Evolutionary conservation across 2,113 vertebrate genomes (phyloP).

Genomic region (Hiodon alosoides): DNA sequence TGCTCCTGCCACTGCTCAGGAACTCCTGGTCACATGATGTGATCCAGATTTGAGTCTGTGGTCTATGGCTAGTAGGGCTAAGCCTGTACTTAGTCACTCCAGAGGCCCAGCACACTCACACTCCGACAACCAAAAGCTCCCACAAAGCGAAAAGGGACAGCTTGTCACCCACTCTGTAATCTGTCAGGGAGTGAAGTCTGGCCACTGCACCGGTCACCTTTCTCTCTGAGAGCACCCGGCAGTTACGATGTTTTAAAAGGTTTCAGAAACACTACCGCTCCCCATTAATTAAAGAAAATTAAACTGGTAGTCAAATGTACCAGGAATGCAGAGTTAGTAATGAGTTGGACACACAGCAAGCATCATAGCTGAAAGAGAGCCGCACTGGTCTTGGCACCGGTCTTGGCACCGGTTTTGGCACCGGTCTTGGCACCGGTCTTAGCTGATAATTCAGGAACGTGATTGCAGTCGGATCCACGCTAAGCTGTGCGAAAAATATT

Average conservation of each 20-base stretch:
- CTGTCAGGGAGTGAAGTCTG: slow-evolving; percentile 56
- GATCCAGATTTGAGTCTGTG: no score
- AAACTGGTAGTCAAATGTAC: background rate
- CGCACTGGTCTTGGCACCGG: no score
- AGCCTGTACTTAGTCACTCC: slow-evolving; percentile 46
- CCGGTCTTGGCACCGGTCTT: slow-evolving; percentile 21
- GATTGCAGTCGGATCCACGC: slow-evolving; percentile 47
- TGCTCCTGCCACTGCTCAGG: no score
- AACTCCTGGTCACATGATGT: no score
- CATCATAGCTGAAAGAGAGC: slow-evolving; percentile 13
- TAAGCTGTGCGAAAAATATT: slow-evolving; percentile 40
- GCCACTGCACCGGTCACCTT: slow-evolving; percentile 59
- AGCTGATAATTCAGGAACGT: slow-evolving; percentile 42
- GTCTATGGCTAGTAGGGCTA: no score
- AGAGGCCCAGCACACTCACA: slow-evolving; percentile 61
- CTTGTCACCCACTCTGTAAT: slow-evolving; percentile 58
- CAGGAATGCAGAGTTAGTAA: background rate
- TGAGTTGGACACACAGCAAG: background rate
- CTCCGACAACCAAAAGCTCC: slow-evolving; percentile 53
- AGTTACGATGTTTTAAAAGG: background rate
- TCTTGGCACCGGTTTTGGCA: no score
- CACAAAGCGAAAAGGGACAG: slow-evolving; percentile 53
- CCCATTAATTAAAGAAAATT: background rate
- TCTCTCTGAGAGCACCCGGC: slow-evolving; percentile 44
- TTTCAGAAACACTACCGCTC: background rate